A percentile compares a stretch with the other conserved stretches of the same genome.
Evolutionary conservation across 2,888 invertebrate genomes (phyloP).

Genomic region (Eristalis pertinax): DNA sequence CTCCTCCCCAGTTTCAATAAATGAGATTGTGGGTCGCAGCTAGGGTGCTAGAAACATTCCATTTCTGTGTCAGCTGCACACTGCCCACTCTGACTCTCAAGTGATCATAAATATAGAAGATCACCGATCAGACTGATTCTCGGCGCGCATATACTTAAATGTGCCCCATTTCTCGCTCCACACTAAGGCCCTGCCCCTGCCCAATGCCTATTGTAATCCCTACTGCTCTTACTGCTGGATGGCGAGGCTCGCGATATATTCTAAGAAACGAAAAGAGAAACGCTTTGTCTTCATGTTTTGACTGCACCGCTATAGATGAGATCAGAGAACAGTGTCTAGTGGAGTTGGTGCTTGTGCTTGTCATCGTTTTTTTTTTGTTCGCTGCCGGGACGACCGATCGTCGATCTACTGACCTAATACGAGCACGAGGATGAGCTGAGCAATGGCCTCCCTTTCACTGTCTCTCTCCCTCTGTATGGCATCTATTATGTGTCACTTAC

Average conservation of each 20-base stretch:
- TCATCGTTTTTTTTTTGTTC: conserved; percentile 18
- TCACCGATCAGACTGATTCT: conserved; percentile 62
- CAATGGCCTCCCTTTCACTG: conserved; percentile 6
- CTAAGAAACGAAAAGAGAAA: conserved; percentile 34
- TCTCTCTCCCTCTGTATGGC: not conserved
- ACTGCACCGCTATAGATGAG: conserved; percentile 45
- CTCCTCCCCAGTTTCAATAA: conserved; percentile 42
- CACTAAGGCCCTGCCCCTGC: not conserved
- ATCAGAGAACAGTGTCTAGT: conserved; percentile 41
- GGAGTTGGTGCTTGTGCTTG: conserved; percentile 27
- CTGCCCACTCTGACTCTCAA: conserved; percentile 61
- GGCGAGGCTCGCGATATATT: not conserved
- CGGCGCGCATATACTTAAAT: conserved; percentile 52
- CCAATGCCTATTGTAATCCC: conserved; percentile 39
- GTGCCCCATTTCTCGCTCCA: not conserved
- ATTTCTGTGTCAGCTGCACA: conserved; percentile 43
- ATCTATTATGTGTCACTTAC: conserved; percentile 64
- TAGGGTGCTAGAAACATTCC: conserved; percentile 53
- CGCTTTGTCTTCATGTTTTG: conserved; percentile 51
- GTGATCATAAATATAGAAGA: conserved; percentile 64
- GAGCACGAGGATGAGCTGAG: conserved; percentile 19
- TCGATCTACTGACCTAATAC: conserved; percentile 68
- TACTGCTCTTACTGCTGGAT: not conserved
- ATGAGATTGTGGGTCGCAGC: conserved; percentile 48
- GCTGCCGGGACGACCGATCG: conserved; percentile 34